A percentile compares a stretch with the other conserved stretches of the same genome.
Conservation (phyloP, 2,797 vertebrate genomes). For the Myotis daubentonii region DNA sequence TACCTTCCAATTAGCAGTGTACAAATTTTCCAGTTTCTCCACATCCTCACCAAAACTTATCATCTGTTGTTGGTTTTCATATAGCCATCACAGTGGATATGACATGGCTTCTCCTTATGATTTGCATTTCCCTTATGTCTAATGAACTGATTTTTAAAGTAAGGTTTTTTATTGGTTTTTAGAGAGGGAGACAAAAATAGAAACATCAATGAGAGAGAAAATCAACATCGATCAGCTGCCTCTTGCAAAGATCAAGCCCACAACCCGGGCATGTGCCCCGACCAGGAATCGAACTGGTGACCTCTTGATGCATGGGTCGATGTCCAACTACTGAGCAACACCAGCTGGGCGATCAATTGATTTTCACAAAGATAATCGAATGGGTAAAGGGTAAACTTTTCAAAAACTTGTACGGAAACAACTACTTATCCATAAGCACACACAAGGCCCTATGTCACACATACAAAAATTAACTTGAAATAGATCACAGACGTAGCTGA, state of each 20-base stretch:
- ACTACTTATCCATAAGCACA: background rate
- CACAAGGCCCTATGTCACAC: background rate
- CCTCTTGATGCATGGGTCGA: no score
- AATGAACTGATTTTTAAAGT: background rate
- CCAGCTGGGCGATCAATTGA: background rate
- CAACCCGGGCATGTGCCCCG: no score
- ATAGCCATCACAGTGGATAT: background rate
- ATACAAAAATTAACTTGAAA: background rate
- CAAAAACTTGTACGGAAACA: background rate
- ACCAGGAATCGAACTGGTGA: no score
- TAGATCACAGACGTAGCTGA: background rate
- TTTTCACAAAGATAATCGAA: background rate
- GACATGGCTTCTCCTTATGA: background rate
- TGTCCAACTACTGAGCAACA: no score
- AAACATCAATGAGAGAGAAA: no score
- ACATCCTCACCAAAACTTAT: background rate
- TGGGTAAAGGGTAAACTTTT: background rate
- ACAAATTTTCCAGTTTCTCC: background rate
- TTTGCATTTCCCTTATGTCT: background rate
- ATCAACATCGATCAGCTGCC: no score
- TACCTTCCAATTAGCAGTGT: background rate
- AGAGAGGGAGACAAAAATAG: no score
- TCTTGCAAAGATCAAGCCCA: no score
- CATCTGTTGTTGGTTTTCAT: background rate
- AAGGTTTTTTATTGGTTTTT: no score